These are phyloP conservation scores for Tokudaia tokunoshimensis DNA, from an alignment of 2,797 vertebrate genomes.

Conservation along the genomic window DNA sequence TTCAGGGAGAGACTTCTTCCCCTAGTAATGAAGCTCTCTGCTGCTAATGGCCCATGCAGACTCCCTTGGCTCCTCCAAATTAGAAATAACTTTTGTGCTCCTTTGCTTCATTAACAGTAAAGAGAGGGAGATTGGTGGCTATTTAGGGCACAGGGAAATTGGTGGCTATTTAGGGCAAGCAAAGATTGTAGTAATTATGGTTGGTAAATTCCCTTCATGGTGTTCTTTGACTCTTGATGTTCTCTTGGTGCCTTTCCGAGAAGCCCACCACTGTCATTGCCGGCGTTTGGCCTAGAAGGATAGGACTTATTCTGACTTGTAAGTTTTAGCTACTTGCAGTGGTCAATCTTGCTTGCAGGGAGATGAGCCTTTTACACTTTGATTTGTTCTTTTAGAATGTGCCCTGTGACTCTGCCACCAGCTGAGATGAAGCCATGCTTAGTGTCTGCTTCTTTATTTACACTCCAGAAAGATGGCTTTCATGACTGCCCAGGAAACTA, in stretches of 20 bases:
- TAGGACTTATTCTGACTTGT: constrained; percentile 17
- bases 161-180: constrained; percentile 91
- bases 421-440: not conserved
- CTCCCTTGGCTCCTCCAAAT: constrained; percentile 90
- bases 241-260: constrained; percentile 79
- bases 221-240: constrained; percentile 83
- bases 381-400: constrained; percentile 5
- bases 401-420: not conserved
- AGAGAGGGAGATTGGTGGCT: constrained; percentile 90
- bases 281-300: constrained; percentile 65
- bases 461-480: not conserved
- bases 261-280: constrained; percentile 57
- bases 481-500: not conserved
- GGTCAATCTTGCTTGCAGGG: constrained; percentile 40
- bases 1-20: constrained; percentile 87
- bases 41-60: constrained; percentile 89
- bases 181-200: constrained; percentile 89
- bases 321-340: not conserved
- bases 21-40: constrained; percentile 89
- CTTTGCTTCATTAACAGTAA: constrained; percentile 91
- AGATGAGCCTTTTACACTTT: constrained; percentile 24
- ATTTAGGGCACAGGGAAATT: constrained; percentile 90
- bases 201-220: constrained; percentile 85
- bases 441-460: not conserved
- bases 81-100: constrained; percentile 87